Evolutionary conservation across 2,797 vertebrate species (phyloP).

Genomic region (Echiichthys vipera): DNA sequence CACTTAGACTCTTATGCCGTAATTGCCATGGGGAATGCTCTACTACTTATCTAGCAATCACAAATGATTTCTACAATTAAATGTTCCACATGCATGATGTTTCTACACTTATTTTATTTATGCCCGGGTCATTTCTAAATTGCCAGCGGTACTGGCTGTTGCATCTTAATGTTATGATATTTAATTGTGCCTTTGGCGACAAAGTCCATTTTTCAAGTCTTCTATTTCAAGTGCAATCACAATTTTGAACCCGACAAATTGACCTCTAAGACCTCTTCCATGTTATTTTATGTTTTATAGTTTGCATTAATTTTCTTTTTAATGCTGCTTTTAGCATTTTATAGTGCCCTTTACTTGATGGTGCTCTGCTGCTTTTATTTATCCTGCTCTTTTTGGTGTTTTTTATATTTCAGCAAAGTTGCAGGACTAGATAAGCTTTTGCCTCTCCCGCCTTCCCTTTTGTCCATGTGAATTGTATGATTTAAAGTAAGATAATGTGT

Average conservation of each 20-base stretch:
- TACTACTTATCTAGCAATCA: conserved; percentile 33
- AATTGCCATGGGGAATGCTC: neutral
- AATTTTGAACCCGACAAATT: conserved; percentile 21
- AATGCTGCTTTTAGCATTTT: conserved; percentile 18
- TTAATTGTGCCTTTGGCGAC: conserved; percentile 44
- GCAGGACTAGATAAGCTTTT: no score
- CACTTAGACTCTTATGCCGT: neutral
- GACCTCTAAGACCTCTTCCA: conserved; percentile 13
- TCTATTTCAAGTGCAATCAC: conserved; percentile 16
- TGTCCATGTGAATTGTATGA: no score
- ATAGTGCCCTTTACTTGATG: neutral
- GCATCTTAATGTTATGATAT: conserved; percentile 42
- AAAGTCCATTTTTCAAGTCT: conserved; percentile 5
- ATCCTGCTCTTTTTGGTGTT: neutral
- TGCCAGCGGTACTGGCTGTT: conserved; percentile 25
- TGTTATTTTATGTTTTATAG: conserved; percentile 14
- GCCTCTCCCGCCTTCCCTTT: no score
- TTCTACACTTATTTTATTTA: conserved; percentile 31
- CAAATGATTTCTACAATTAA: conserved; percentile 35
- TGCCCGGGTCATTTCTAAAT: conserved; percentile 41
- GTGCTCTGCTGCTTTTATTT: neutral
- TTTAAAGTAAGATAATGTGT: no score
- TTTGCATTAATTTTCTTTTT: conserved; percentile 12
- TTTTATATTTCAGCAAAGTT: conserved; percentile 15
- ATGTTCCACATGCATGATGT: conserved; percentile 23